Evolutionary conservation across 2,113 vertebrate species (phyloP).

Genomic region (Picathartes gymnocephalus): DNA sequence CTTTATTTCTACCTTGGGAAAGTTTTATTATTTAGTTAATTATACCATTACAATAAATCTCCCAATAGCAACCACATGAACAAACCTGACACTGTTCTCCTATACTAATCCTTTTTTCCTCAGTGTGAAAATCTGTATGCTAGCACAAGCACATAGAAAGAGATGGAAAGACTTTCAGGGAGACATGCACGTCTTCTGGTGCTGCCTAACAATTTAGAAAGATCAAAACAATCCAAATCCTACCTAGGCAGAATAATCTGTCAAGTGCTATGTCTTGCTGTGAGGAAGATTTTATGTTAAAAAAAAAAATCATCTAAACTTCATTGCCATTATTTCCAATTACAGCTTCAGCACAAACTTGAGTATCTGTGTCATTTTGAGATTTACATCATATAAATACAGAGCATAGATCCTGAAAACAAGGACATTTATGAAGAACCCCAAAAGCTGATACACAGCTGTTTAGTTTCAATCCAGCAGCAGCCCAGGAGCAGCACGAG

Average conservation of each 20-base stretch:
- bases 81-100: background rate
- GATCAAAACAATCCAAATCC: background rate
- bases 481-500: background rate
- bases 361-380: background rate
- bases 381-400: background rate
- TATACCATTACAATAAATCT: slow-evolving; percentile 6
- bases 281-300: background rate
- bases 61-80: background rate
- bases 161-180: background rate
- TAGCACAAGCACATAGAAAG: background rate
- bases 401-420: background rate
- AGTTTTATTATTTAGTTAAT: slow-evolving; percentile 31
- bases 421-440: background rate
- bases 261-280: background rate
- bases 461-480: background rate
- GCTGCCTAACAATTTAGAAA: background rate
- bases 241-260: background rate
- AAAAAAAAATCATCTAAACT: background rate
- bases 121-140: background rate
- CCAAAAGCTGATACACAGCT: background rate
- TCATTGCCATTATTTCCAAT: background rate
- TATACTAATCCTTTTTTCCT: background rate
- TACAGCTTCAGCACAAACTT: background rate
- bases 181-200: background rate
- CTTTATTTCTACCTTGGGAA: slow-evolving; percentile 24